Percentiles rank a stretch among this genome's conserved stretches.
Evolutionary conservation across 2,113 vertebrate genomes (phyloP).

Genomic region (Noturus placidus): DNA sequence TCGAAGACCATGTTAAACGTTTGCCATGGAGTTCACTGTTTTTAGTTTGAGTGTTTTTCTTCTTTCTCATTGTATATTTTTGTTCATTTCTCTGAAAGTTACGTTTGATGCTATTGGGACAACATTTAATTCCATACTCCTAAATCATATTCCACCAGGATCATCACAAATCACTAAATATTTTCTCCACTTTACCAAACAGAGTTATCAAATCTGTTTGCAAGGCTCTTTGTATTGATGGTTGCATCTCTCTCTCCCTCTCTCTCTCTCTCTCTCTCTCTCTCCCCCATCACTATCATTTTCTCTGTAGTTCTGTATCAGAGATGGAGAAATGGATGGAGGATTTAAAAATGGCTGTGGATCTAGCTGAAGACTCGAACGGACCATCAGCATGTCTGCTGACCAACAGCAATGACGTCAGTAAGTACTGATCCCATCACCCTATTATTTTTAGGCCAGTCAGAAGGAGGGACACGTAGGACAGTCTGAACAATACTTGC

Average conservation of each 20-base stretch:
- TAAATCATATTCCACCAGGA: neutral
- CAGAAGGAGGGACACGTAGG: neutral
- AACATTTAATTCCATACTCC: too few relatives aligned
- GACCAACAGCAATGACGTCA: slow-evolving; percentile 81
- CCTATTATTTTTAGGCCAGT: neutral
- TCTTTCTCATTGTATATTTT: too few relatives aligned
- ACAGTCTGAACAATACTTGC: neutral
- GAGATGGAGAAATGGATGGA: slow-evolving; percentile 97
- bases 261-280: neutral
- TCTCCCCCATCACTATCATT: neutral
- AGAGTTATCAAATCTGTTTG: neutral
- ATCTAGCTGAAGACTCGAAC: slow-evolving; percentile 83
- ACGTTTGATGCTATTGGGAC: too few relatives aligned
- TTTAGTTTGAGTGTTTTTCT: too few relatives aligned
- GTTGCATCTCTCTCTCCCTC: neutral
- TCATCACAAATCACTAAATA: neutral
- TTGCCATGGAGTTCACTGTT: too few relatives aligned
- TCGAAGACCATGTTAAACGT: too few relatives aligned
- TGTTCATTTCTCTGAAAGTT: too few relatives aligned
- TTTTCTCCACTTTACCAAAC: neutral
- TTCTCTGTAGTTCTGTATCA: slow-evolving; percentile 70
- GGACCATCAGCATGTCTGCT: slow-evolving; percentile 79
- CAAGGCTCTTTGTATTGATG: neutral
- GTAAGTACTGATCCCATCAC: slow-evolving; percentile 75
- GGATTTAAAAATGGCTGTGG: slow-evolving; percentile 89